Percentiles rank a stretch among this genome's conserved stretches.
Conservation (phyloP, 2,888 invertebrate species). For the Empis livida region DNA sequence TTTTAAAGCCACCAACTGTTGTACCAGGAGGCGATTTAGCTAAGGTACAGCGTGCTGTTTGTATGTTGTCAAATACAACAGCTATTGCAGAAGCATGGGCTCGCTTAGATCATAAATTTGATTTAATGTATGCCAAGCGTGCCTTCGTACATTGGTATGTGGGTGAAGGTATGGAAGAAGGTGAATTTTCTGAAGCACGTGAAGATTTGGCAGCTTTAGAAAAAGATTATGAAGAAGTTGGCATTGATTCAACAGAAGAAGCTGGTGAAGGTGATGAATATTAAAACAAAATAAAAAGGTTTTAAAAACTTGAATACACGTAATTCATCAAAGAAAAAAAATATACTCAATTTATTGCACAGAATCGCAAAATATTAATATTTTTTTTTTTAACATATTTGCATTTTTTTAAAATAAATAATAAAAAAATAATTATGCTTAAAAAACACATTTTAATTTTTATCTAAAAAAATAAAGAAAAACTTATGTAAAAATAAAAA, state of each 20-base stretch:
- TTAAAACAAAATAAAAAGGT: constrained; percentile 26
- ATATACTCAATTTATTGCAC: no score
- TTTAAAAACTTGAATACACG: constrained; percentile 5
- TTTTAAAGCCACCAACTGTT: constrained; percentile 74
- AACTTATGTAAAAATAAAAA: no score
- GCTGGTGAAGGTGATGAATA: constrained; percentile 60
- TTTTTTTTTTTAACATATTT: no score
- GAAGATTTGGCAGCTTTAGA: constrained; percentile 73
- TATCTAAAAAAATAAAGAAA: no score
- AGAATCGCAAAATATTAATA: no score
- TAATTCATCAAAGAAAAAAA: constrained; percentile 1
- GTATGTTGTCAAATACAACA: constrained; percentile 94
- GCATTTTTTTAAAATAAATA: no score
- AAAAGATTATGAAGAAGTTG: constrained; percentile 69
- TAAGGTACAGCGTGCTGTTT: constrained; percentile 87
- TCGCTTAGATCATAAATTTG: constrained; percentile 86
- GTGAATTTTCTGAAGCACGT: constrained; percentile 76
- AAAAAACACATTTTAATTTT: no score
- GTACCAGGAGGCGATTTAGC: constrained; percentile 87
- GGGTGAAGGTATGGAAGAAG: constrained; percentile 78
- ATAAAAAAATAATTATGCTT: no score
- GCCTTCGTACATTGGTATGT: constrained; percentile 95
- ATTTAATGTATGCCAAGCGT: constrained; percentile 90
- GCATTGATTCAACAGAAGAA: constrained; percentile 59
- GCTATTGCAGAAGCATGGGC: constrained; percentile 97